Percentiles rank a stretch among this genome's conserved stretches.
Evolutionary conservation across 2,888 invertebrate species (phyloP).

Genomic region (Chymomyza amoena): DNA sequence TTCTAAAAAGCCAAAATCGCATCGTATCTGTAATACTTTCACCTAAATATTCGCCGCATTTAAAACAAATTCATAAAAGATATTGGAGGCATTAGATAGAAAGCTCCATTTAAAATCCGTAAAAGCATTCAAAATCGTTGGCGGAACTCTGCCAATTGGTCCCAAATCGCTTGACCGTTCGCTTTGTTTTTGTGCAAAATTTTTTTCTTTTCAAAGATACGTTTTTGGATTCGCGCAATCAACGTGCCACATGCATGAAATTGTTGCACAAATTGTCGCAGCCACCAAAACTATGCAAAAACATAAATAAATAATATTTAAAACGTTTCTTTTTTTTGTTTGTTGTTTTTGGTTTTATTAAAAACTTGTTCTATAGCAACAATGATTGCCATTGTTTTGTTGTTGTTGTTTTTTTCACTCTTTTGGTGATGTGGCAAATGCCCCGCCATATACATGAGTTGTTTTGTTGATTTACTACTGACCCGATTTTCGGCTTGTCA

Average conservation of each 20-base stretch:
- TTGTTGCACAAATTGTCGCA: constrained; percentile 24
- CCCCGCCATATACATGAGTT: constrained; percentile 26
- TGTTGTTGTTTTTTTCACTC: constrained; percentile 42
- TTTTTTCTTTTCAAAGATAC: background rate
- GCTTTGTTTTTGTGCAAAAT: too few relatives aligned
- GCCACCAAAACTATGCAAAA: constrained; percentile 49
- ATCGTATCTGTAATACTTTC: too few relatives aligned
- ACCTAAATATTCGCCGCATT: too few relatives aligned
- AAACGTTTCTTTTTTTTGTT: background rate
- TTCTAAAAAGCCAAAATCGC: too few relatives aligned
- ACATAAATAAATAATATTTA: constrained; percentile 32
- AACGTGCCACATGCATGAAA: constrained; percentile 22
- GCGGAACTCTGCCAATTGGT: too few relatives aligned
- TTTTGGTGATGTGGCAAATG: constrained; percentile 1
- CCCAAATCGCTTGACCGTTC: too few relatives aligned
- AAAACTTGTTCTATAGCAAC: constrained; percentile 28
- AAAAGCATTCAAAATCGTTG: too few relatives aligned
- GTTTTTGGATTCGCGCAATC: constrained; percentile 48
- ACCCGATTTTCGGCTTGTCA: constrained; percentile 71
- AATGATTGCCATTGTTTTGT: constrained; percentile 63
- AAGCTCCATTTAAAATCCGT: too few relatives aligned
- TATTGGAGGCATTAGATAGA: too few relatives aligned
- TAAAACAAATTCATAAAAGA: too few relatives aligned
- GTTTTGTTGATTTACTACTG: constrained; percentile 67
- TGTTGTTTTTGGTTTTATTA: background rate